Base-by-base conservation (phyloP, 2,888 invertebrate genomes). In the Cerastis rubricosa region DNA sequence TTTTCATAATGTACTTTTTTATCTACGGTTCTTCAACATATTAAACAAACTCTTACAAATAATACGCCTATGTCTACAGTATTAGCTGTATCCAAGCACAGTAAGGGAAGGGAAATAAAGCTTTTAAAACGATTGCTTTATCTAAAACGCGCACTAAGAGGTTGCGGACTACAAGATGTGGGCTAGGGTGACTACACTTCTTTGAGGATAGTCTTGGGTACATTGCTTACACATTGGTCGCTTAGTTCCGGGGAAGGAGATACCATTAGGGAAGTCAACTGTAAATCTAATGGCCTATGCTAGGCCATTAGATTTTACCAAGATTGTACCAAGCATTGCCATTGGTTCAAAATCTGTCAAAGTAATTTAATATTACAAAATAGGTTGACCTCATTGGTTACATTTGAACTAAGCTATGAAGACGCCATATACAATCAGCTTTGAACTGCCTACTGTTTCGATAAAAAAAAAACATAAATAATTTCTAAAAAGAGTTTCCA, bases 51-150 rank as follows among this genome's bases (percentile, higher is more conserved):
- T 22, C 4, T 19, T 5, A 35, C 29, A 35, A n/a, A 35, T 74
- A 72, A 29, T 47, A 57, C 9, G 9, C 17, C 17, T n/a, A 19
- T 51, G 25, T 73, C 43, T 45, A 49, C 19, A 61, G 17, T 57
- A 72, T 73, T 64, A 59, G 6, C 49, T 67, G 7, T 68, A 47
- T 40, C 45, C 45, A 71, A 29, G 19, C 65, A 47, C 17, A 14
- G n/a, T 59, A 43, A 68, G 35, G 35, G 0, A 67, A 66, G n/a
- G 35, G 71, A 73, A 71, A 76, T 51, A 86, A 78, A 70, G 67
- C 76, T 74, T 74, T 78, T 78, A 78, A 75, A 80, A 80, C 76
- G 76, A 80, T 84, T 75, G 79, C 75, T 69, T 78, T 83, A 80
- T 80, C 85, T 74, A 68, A 77, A 80, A 72, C 66, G 75, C 67